phyloP scores from a whole-genome alignment of 2,113 vertebrate species.

The Brachyistius frenatus region DNA sequence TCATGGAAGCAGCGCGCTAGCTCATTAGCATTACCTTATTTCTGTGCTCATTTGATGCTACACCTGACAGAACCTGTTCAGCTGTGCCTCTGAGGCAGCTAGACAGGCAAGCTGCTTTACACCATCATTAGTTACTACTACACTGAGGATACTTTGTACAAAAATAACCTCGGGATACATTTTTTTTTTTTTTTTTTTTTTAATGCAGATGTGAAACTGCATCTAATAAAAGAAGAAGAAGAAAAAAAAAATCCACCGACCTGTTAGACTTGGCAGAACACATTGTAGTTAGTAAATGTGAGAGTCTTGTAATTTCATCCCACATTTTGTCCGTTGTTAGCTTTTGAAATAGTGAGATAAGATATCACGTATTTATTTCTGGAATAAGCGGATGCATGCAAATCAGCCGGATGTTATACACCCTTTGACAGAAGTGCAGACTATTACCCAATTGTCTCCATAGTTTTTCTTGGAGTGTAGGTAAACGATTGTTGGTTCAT shows the following conservation, averaged over 20 bases:
- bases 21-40: slow-evolving; percentile 59
- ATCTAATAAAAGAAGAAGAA: background rate
- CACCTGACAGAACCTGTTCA: slow-evolving; percentile 54
- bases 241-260: too few species aligned
- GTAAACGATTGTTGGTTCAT: too few species aligned
- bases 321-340: background rate
- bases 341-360: too few species aligned
- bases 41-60: slow-evolving; percentile 58
- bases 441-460: too few species aligned
- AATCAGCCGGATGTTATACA: too few species aligned
- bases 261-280: background rate
- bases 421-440: too few species aligned
- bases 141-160: slow-evolving; percentile 16
- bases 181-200: background rate
- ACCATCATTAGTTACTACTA: slow-evolving; percentile 41
- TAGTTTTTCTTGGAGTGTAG: too few species aligned
- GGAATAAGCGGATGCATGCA: too few species aligned
- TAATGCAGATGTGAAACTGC: background rate
- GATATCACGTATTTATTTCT: too few species aligned
- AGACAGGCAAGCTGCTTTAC: slow-evolving; percentile 24
- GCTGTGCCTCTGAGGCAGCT: slow-evolving; percentile 35
- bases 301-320: background rate
- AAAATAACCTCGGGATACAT: slow-evolving; percentile 40
- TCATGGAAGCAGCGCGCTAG: slow-evolving; percentile 21
- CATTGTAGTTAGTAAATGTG: background rate